A percentile compares a stretch with the other conserved stretches of the same genome.
phyloP scores from a whole-genome alignment of 1,140 invertebrate genomes.

The Anoplolepis gracilipes region DNA sequence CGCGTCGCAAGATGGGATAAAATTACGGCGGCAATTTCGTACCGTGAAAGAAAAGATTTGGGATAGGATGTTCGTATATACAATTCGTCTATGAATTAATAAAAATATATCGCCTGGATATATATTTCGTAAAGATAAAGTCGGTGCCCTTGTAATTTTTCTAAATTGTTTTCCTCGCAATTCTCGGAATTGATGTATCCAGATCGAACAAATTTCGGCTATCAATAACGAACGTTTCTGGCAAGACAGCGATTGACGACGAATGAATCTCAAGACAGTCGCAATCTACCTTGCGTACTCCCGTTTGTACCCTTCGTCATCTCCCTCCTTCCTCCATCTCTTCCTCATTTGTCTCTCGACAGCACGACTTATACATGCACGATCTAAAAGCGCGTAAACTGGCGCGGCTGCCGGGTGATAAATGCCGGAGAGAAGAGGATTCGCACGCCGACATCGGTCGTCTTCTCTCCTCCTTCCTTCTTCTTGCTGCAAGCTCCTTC shows the following conservation, averaged over 20 bases:
- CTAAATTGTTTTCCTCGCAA: background rate
- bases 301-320: background rate
- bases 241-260: constrained; percentile 44
- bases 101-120: constrained; percentile 3
- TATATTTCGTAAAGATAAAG: constrained; percentile 16
- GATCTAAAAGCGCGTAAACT: constrained; percentile 74
- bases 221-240: constrained; percentile 65
- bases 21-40: background rate
- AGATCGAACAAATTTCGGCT: constrained; percentile 67
- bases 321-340: background rate
- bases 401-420: constrained; percentile 70
- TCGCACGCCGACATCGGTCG: constrained; percentile 54
- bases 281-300: constrained; percentile 49
- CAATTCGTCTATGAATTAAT: background rate
- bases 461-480: background rate
- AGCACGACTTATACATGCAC: constrained; percentile 29
- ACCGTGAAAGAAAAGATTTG: background rate
- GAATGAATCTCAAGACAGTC: constrained; percentile 57
- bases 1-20: constrained; percentile 1
- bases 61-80: background rate
- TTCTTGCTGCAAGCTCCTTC: constrained; percentile 27
- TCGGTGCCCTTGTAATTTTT: background rate
- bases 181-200: constrained; percentile 26
- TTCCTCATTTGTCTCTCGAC: constrained; percentile 40
- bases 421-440: constrained; percentile 67